Base-by-base conservation (phyloP, 2,113 vertebrate species). In the Psilopsiagon aurifrons region DNA sequence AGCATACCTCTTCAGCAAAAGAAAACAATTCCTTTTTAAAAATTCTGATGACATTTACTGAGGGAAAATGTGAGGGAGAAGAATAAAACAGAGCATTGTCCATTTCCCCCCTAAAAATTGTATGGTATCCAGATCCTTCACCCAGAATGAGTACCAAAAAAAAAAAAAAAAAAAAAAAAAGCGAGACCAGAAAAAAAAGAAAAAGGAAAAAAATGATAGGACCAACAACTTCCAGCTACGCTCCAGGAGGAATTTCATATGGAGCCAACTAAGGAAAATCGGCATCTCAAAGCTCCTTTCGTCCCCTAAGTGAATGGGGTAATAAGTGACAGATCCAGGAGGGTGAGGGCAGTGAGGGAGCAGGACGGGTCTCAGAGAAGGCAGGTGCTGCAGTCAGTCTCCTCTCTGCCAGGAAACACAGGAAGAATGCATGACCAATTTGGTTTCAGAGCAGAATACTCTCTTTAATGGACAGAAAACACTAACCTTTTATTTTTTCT, bases 371-470 rank as follows among this genome's bases (percentile, higher is more conserved):
- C 46, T 73, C 37, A 54, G 94, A 95, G 28, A 37, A 90, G 97
- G 98, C 98, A 98, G 98, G 98, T 98, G 98, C 97, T 98, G 97
- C 75, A 92, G 92, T 97, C 97, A 90, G 95, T 93, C 94, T 96
- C 69, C 54, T 25, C 96, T 92, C 96, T 94, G 97, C 98, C 98
- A 98, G 98, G 98, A 98, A 98, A 98, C 98, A 46, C 96, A 83
- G 92, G 95, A 98, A 98, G 98, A 98, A 98, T 98, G 98, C 98
- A 97, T 98, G 98, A 98, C 98, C 98, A 98, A 98, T 98, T 98
- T 39, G 88, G 97, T 97, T 98, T 98, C 92, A 93, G 97, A 97
- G 96, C 95, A 98, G 97, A 98, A 98, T 98, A 94, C 97, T 98
- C 97, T 86, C 96, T 98, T 98, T 98, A 98, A 98, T 97, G 96